Base-by-base conservation (phyloP, 2,113 vertebrate genomes). In the Micromys minutus region DNA sequence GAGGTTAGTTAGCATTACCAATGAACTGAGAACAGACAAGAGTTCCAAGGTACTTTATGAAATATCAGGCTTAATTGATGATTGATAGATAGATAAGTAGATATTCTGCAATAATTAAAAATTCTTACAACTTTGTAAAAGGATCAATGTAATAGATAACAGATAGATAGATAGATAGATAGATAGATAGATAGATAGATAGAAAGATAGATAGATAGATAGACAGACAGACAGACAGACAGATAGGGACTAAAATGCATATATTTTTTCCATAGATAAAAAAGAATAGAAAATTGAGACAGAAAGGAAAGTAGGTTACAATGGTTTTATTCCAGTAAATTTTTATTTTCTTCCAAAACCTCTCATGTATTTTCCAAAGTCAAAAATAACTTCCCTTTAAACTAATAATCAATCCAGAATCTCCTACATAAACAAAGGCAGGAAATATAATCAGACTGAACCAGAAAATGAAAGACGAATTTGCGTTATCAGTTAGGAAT, bases 301-400 rank as follows among this genome's bases (percentile, higher is more conserved):
- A 87, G 55, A 16, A 93, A 81, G 83, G 72, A 3, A 59, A 80
- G 74, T 63, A 45, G 2, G 21, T 45, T 7, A 12, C 26, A 79
- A 21, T 76, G 15, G 34, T 39, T 74, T 92, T 69, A 39, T 72
- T 72, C 71, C 1, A 75, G 34, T 34, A 17, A 59, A 63, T 65
- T 80, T 84, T 92, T 52, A 65, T 75, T 84, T 85, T 93, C 57
- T 88, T 85, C 59, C n/a, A 47, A 90, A 59, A 50, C 74, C 22
- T 89, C 77, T 90, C 61, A 63, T 39, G 55, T 47, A 69, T 88
- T 89, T 72, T 11, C 22, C 92, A 69, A 92, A 83, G 74, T 89
- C 31, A 96, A 39, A 59, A 59, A 34, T 34, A 45, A 36, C 15
- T 75, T 59, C 47, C 76, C 29, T 26, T 59, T 75, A 89, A 91